Evolutionary conservation across 35 echinoderm and acorn worm genomes (phyloP).

Genomic region (Ophioderma brevispina): DNA sequence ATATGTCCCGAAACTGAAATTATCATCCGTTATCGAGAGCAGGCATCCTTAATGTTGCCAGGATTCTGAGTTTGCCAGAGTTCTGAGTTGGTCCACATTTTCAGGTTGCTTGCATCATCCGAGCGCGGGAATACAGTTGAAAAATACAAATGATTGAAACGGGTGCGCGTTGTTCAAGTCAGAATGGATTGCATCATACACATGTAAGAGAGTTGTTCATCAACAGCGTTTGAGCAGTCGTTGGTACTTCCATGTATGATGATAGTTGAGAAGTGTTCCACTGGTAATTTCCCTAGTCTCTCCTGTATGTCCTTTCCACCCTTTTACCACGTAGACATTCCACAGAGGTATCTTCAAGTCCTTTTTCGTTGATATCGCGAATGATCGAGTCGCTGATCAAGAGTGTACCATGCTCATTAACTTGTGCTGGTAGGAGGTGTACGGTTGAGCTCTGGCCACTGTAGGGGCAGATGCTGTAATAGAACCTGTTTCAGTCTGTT

Average conservation of each 20-base stretch:
- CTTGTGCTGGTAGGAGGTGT: no score
- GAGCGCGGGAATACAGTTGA: not conserved
- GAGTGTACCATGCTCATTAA: no score
- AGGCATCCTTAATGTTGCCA: not conserved
- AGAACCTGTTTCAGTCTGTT: no score
- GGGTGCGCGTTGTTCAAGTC: not conserved
- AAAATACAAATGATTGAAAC: not conserved
- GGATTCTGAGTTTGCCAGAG: not conserved
- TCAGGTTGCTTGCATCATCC: not conserved
- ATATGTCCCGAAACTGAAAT: not conserved
- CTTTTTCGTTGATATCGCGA: no score
- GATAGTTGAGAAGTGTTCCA: not conserved
- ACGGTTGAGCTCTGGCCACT: no score
- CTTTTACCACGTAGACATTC: constrained; percentile 11
- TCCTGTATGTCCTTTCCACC: no score
- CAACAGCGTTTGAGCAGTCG: not conserved
- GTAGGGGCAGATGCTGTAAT: no score
- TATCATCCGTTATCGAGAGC: not conserved
- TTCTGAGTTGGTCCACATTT: not conserved
- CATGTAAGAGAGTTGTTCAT: not conserved
- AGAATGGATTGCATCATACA: not conserved
- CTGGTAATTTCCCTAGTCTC: not conserved
- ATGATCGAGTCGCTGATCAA: no score
- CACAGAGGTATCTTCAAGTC: not conserved
- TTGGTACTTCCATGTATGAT: no score